Base-by-base conservation (phyloP, 1,140 invertebrate species). In the Akabosia matsudoensis region DNA sequence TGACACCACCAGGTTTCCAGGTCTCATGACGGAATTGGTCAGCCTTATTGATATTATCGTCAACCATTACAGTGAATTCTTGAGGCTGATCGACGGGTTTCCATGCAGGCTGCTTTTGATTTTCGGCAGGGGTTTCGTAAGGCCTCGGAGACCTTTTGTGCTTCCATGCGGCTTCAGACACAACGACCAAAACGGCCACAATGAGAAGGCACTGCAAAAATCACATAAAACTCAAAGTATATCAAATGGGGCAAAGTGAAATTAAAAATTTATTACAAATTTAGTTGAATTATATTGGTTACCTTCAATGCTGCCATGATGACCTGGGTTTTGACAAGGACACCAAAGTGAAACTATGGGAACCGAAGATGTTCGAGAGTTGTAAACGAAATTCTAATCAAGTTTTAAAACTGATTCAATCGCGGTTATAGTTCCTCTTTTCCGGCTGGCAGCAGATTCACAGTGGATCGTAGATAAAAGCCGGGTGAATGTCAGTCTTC, bases 11-110 rank as follows among this genome's bases (percentile, higher is more conserved):
- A 30, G 61, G 61, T 22, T 67, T 67, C 61, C 61, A 67, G 61
- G 61, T 67, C 61, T 72, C 70, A 26, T 76, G 30, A 7, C 78
- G 54, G 18, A 74, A 26, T 28, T 74, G 74, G 33, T 76, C 56
- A 45, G 78, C 78, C 51, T 71, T 71, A 18, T 76, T 52, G 67
- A 79, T 79, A 24, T 74, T 74, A 33, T 79, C 78, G n/a, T 52
- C 70, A 1, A 79, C 74, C 22, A 70, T 74, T 4, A 74, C 54
- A 1, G 30, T 67, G 45, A 76, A 79, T 7, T 76, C 24, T 18
- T 52, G 24, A 3, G 78, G 74, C 26, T 1, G 24, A 0, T 51
- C 51, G 13, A 74, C 75, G 2, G 78, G 78, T 22, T 0, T 34
- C 73, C 73, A 79, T 18, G 37, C 37, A 14, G 37, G 22, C 26